Evolutionary conservation across 2,888 invertebrate genomes (phyloP), one percentile per base, ranked within the genome.

Genomic region (Spialia ferax): DNA sequence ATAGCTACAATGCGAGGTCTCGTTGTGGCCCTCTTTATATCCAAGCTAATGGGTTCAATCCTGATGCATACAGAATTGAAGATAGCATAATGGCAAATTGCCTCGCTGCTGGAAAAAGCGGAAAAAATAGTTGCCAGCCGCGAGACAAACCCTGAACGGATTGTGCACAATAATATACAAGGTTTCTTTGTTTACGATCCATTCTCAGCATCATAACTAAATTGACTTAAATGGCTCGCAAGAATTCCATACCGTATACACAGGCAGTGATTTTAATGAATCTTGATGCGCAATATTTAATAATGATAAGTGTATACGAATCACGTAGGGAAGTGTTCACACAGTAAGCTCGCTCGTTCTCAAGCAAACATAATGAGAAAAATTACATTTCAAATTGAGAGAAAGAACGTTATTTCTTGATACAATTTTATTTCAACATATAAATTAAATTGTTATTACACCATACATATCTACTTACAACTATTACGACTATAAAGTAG

Each of bases 51-150:
- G 71, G 75, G 72, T 76, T 78, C 75, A 79, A 78, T 70, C 62
- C 76, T 74, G 76, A 75, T 73, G 80, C 83, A 76, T 87, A 83
- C 78, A 80, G 80, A 86, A 84, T 85, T 80, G 83, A 76, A 81
- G 82, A 86, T 84, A 81, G 79, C 79, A 74, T 76, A 77, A 79
- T 79, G 80, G 81, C 78, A 75, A 79, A 84, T 84, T 69, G 72
- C 71, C 67, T 62, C 26, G 23, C 52, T n/a, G 38, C 38, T 60
- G 59, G 54, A 60, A 52, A 60, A 7, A 32, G 35, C 13, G 50
- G n/a, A 66, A 65, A 59, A 64, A 60, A 54, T 50, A 5, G 13
- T 57, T 22, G 35, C 56, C 56, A 57, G 23, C 22, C 38, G 56
- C 68, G 64, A 61, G 71, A 73, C 70, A 65, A 68, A 74, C 70